phyloP scores from a whole-genome alignment of 2,888 invertebrate genomes.

The Synergus umbraculus region DNA sequence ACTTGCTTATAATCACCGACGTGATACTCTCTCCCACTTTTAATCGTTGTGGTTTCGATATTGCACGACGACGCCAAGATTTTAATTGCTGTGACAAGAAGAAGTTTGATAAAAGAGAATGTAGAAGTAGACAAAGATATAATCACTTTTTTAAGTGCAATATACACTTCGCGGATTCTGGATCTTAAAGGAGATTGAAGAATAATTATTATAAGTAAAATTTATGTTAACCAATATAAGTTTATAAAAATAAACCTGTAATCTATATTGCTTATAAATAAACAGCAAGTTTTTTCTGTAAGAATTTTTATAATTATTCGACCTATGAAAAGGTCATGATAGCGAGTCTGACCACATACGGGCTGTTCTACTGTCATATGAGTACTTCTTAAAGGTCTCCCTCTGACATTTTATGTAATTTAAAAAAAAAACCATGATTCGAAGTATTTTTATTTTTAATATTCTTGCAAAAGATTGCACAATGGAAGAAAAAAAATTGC shows the following conservation, averaged over 20 bases:
- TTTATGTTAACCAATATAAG: neutral
- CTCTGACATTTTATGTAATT: constrained; percentile 1
- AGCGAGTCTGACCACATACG: neutral
- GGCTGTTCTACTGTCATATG: neutral
- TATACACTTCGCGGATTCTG: constrained; percentile 21
- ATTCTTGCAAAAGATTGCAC: neutral
- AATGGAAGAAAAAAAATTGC: no score
- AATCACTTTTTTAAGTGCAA: constrained; percentile 31
- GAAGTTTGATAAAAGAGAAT: constrained; percentile 26
- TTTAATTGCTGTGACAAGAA: constrained; percentile 29
- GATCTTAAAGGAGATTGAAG: neutral
- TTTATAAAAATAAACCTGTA: neutral
- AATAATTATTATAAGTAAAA: neutral
- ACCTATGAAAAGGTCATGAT: neutral
- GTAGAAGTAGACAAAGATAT: constrained; percentile 31
- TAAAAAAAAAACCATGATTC: neutral
- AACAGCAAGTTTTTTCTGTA: neutral
- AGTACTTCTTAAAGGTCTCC: neutral
- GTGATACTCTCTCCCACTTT: neutral
- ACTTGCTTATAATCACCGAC: constrained; percentile 21
- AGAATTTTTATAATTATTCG: neutral
- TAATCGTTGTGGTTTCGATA: constrained; percentile 10
- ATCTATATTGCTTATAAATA: neutral
- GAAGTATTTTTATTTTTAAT: neutral
- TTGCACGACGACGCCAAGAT: neutral